Conservation (phyloP, 2,888 invertebrate genomes). For the Hypercompe scribonia region DNA sequence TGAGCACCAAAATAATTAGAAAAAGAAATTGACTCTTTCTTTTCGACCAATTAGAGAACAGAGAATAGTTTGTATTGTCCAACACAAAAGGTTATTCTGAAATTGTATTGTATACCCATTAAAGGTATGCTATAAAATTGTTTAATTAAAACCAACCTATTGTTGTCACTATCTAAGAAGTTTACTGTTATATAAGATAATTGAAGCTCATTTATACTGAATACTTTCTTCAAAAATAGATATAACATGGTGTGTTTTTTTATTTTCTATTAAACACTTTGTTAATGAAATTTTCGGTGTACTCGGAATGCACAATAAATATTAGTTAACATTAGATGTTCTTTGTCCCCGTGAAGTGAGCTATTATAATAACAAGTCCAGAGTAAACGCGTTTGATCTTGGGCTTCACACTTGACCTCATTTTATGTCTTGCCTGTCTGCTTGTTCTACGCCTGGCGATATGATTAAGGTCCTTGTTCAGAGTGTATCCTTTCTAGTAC, state of each 20-base stretch:
- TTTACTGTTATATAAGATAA: constrained; percentile 30
- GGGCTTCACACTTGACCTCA: no score
- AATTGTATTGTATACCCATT: constrained; percentile 21
- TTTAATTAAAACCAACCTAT: constrained; percentile 38
- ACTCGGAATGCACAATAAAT: no score
- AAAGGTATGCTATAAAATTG: constrained; percentile 27
- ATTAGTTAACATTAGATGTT: neutral
- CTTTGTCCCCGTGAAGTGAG: no score
- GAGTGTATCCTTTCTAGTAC: no score
- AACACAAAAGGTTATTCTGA: constrained; percentile 27
- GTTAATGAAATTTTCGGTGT: neutral
- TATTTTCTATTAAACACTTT: neutral
- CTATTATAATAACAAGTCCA: no score
- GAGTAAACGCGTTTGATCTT: no score
- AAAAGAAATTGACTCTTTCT: neutral
- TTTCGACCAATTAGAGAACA: neutral
- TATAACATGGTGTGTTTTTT: neutral
- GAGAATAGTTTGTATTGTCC: neutral
- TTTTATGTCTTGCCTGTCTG: no score
- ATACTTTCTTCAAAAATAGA: neutral
- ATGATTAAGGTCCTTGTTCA: no score
- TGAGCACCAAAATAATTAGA: neutral
- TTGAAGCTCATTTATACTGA: constrained; percentile 16
- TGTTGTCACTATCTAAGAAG: constrained; percentile 25
- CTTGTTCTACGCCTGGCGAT: no score